Percentiles rank a stretch among this genome's conserved stretches.
Evolutionary conservation across 2,797 vertebrate genomes (phyloP).

Genomic region (Periophthalmus magnuspinnatus): DNA sequence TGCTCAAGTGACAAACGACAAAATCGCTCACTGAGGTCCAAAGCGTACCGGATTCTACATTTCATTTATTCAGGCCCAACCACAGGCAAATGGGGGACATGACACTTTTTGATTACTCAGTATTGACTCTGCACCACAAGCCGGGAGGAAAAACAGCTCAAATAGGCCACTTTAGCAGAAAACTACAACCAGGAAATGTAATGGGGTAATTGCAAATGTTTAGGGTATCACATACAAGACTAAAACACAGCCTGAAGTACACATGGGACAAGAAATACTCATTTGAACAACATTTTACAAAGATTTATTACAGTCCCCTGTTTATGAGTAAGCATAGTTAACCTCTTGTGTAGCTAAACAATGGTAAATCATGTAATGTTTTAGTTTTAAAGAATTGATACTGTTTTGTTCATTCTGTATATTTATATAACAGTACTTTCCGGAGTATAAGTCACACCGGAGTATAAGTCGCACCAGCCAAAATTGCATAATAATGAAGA

Average conservation of each 20-base stretch:
- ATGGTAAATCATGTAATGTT: too few species aligned
- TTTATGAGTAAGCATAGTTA: too few species aligned
- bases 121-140: constrained; percentile 68
- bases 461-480: too few species aligned
- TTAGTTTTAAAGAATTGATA: too few species aligned
- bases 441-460: too few species aligned
- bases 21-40: constrained; percentile 35
- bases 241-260: background rate
- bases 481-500: too few species aligned
- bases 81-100: constrained; percentile 70
- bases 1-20: constrained; percentile 59
- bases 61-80: constrained; percentile 72
- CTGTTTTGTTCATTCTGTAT: too few species aligned
- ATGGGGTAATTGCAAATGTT: background rate
- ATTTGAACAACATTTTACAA: too few species aligned
- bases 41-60: constrained; percentile 41
- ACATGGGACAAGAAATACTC: background rate
- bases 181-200: constrained; percentile 23
- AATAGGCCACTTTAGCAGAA: constrained; percentile 37
- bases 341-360: too few species aligned
- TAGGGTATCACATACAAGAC: background rate
- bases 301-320: too few species aligned
- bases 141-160: constrained; percentile 35
- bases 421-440: too few species aligned
- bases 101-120: constrained; percentile 76